Evolutionary conservation across 2,797 vertebrate genomes (phyloP).

Genomic region (Cephalopachus bancanus): DNA sequence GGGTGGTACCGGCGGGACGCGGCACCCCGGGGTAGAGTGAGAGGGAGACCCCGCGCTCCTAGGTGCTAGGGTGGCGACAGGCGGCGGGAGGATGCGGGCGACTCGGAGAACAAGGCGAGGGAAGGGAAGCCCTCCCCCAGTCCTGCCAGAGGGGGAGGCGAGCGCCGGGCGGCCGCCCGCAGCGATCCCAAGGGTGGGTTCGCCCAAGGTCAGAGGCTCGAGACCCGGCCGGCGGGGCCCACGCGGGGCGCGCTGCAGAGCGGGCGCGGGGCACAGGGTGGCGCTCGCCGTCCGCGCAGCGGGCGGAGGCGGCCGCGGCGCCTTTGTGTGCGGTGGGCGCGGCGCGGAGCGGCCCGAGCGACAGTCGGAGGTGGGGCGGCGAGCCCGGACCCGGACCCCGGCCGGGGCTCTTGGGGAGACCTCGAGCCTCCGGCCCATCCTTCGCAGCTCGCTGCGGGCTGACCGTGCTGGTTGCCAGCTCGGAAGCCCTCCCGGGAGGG

Average conservation of each 20-base stretch:
- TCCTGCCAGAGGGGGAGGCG: neutral
- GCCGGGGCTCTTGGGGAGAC: neutral
- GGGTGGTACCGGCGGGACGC: rapidly evolving
- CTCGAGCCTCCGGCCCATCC: neutral
- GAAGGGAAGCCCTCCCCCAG: neutral
- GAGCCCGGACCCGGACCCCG: too few relatives aligned
- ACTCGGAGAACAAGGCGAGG: neutral
- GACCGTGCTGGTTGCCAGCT: rapidly evolving
- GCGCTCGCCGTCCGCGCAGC: constrained; percentile 80
- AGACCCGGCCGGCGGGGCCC: rapidly evolving
- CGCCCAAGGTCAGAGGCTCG: neutral
- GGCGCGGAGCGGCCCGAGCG: rapidly evolving
- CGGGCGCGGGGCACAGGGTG: constrained; percentile 77
- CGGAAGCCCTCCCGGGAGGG: neutral
- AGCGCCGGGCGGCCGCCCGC: neutral
- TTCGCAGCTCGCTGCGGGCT: neutral
- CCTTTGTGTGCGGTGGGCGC: constrained; percentile 53
- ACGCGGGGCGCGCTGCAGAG: constrained; percentile 59
- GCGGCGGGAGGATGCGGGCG: neutral
- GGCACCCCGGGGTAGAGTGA: too few relatives aligned
- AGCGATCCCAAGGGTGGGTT: neutral
- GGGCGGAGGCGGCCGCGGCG: neutral
- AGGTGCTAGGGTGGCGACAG: neutral
- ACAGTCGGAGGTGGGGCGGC: rapidly evolving
- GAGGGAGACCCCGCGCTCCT: neutral